phyloP scores from a whole-genome alignment of 2,113 vertebrate species.

The Microtus richardsoni region DNA sequence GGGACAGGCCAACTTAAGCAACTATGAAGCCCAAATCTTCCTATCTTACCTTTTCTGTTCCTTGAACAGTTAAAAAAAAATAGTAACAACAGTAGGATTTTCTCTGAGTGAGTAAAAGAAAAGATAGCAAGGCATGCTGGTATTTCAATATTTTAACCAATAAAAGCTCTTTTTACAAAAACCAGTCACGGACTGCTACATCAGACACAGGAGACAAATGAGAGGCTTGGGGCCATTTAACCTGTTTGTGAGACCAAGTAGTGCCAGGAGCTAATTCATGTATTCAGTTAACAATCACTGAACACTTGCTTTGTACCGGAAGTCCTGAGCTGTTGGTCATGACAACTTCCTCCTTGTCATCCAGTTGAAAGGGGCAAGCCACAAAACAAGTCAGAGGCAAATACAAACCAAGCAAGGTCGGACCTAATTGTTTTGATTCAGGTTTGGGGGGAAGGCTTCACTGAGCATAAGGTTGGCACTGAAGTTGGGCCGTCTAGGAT shows the following conservation, averaged over 20 bases:
- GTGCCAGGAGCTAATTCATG: background rate
- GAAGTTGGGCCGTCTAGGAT: background rate
- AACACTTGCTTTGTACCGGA: background rate
- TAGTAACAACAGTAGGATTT: too few species aligned
- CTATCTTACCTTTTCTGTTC: background rate
- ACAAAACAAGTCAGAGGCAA: background rate
- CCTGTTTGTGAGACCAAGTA: background rate
- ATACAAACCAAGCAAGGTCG: background rate
- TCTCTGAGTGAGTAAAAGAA: constrained; percentile 11
- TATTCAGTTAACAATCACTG: background rate
- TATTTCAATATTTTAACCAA: constrained; percentile 27
- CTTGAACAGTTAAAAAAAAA: background rate
- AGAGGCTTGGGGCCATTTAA: background rate
- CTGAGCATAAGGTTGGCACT: background rate
- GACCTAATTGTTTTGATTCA: background rate
- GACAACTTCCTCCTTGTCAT: background rate
- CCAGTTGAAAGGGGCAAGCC: background rate
- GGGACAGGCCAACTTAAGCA: background rate
- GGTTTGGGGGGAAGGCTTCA: background rate
- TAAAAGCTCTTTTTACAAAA: constrained; percentile 3
- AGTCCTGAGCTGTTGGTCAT: background rate
- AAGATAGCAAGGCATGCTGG: background rate
- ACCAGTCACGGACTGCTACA: background rate
- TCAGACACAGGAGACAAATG: background rate
- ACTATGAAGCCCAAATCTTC: background rate